Evolutionary conservation across 2,113 vertebrate genomes (phyloP).

Genomic region (Callipepla californica): DNA sequence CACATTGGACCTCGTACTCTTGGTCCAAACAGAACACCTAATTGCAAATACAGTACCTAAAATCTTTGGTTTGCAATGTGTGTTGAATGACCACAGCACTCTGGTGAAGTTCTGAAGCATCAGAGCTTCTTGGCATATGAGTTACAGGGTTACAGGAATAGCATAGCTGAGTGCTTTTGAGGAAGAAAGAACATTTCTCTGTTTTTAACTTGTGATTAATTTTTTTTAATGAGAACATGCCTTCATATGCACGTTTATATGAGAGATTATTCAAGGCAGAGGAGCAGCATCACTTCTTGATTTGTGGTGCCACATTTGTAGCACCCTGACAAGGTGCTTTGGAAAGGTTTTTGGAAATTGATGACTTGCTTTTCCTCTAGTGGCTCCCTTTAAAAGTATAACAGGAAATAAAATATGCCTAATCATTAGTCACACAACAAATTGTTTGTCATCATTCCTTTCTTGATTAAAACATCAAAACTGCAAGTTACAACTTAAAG

Average conservation of each 20-base stretch:
- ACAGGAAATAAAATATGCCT: background rate
- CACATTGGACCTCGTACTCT: background rate
- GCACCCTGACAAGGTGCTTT: background rate
- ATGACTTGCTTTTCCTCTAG: background rate
- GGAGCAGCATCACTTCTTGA: background rate
- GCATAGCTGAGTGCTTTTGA: background rate
- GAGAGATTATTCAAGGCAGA: background rate
- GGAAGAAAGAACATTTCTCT: background rate
- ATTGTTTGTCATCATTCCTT: conserved; percentile 8
- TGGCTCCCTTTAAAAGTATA: background rate
- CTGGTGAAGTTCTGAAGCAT: background rate
- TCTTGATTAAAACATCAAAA: conserved; percentile 28
- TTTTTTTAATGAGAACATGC: background rate
- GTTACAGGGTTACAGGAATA: background rate
- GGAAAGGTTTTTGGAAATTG: background rate
- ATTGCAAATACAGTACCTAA: background rate
- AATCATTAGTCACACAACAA: background rate
- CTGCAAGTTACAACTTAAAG: background rate
- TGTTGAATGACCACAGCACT: background rate
- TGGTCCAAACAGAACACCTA: background rate
- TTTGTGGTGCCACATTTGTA: background rate
- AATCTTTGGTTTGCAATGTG: background rate
- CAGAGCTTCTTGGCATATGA: background rate
- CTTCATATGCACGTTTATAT: background rate
- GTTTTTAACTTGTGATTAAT: background rate